Conservation (phyloP, 2,797 vertebrate species). For the Lepidocolaptes lacrymiger region DNA sequence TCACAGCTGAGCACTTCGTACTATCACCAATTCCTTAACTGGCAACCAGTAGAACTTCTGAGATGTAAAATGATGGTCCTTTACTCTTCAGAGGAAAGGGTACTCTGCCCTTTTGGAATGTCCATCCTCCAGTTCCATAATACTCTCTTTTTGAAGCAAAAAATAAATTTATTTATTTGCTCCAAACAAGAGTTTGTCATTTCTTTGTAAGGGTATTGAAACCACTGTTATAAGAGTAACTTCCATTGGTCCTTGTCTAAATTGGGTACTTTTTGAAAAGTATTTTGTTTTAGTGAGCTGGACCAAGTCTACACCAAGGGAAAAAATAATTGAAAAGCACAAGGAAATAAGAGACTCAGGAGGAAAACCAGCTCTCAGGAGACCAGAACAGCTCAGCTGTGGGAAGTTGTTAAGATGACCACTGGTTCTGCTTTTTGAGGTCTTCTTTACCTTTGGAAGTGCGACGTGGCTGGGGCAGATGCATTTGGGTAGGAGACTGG, state of each 20-base stretch:
- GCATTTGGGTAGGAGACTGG: background rate
- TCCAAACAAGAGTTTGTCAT: background rate
- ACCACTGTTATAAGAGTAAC: background rate
- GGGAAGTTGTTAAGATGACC: background rate
- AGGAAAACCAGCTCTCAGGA: background rate
- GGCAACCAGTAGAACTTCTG: background rate
- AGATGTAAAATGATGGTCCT: background rate
- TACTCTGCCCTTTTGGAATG: background rate
- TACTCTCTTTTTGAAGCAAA: background rate
- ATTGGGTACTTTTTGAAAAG: background rate
- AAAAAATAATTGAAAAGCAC: background rate
- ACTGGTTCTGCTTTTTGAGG: background rate
- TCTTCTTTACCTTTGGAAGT: background rate
- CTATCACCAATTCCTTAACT: background rate
- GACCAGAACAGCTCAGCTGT: background rate
- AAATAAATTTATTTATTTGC: background rate
- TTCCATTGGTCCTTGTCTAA: background rate
- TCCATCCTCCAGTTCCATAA: background rate
- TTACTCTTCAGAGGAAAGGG: background rate
- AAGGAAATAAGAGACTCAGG: background rate
- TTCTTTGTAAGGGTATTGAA: background rate
- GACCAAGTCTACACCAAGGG: background rate
- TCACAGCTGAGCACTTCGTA: background rate
- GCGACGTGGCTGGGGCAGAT: background rate
- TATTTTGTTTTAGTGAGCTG: background rate